A percentile compares a stretch with the other conserved stretches of the same genome.
These are phyloP conservation scores for Caenorhabditis afra DNA, from an alignment of 2,888 invertebrate species.

Conservation along the genomic window DNA sequence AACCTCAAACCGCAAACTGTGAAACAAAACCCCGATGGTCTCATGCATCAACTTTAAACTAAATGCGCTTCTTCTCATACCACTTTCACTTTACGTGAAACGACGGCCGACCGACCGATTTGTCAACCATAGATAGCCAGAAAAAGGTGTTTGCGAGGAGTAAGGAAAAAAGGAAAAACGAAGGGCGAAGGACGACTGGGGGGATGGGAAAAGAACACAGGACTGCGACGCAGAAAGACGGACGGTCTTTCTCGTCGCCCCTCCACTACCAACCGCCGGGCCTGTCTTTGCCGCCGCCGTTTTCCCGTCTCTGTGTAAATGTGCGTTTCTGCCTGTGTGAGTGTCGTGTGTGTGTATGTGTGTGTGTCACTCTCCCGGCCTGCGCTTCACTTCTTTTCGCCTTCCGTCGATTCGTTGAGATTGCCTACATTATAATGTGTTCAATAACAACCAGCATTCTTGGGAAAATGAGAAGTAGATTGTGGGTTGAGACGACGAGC, in stretches of 20 bases:
- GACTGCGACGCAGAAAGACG: conserved; percentile 1
- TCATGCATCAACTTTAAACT: no score
- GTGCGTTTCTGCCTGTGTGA: no score
- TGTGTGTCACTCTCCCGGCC: background rate
- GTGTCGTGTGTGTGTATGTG: no score
- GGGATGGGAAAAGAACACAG: background rate
- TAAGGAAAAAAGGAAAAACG: conserved; percentile 19
- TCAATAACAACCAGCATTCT: conserved; percentile 9
- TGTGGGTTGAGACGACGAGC: no score
- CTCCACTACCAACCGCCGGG: background rate
- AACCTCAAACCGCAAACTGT: no score
- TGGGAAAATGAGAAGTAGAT: no score
- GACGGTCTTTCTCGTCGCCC: conserved; percentile 19
- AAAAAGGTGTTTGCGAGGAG: conserved; percentile 36
- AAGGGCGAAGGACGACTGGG: conserved; percentile 31
- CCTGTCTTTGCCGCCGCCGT: conserved; percentile 30
- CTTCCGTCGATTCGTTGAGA: conserved; percentile 16
- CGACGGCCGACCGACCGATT: background rate
- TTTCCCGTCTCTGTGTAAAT: background rate
- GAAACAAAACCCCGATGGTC: no score
- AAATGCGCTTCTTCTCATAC: no score
- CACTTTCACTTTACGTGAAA: no score
- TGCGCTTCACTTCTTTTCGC: background rate
- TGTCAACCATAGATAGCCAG: conserved; percentile 30
- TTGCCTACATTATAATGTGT: conserved; percentile 48